Evolutionary conservation across 2,113 vertebrate genomes (phyloP), one percentile per base, ranked within the genome.

Genomic region (Pseudopodoces humilis): DNA sequence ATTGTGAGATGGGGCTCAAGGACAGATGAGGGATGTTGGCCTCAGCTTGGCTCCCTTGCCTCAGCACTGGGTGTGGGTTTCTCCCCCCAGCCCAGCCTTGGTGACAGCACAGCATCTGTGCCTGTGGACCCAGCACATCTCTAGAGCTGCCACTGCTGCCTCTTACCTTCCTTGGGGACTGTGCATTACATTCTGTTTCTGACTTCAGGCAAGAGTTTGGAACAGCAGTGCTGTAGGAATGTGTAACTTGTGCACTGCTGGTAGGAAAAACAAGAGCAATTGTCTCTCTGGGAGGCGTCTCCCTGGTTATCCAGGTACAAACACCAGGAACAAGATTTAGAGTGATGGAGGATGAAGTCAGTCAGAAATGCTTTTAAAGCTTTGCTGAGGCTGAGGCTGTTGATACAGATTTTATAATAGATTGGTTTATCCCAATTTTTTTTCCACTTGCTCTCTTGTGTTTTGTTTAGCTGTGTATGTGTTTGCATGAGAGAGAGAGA

Each of bases 111-210:
- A 41, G 31, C 28, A 8, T n/a, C 55, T 9, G 23, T 80, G 53
- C 58, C 56, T 0, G 0, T 18, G 37, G 68, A 46, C n/a, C 14
- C 53, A 72, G 43, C 5, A 4, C 41, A 3, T 25, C 47, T 65
- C 71, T 24, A 60, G 59, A 67, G 24, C 19, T 53, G 68, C 63
- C 50, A 23, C 41, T 4, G 7, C 71, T 72, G 67, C 28, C 59
- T 86, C 41, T 46, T 63, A 28, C n/a, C 52, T 76, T 53, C 62
- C 53, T 0, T 7, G 18, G 41, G 62, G 15, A 69, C 33, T 22
- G 39, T 2, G 1, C 23, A 6, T 39, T 23, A 30, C 22, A 25
- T 55, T 46, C 35, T 46, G 8, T 22, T 72, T 72, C 63, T 64
- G 53, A 69, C 77, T 60, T 53, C 77, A 65, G 63, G 62, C 8